Base-by-base conservation (phyloP, 2,888 invertebrate genomes). In the Hyposoter dolosus region DNA sequence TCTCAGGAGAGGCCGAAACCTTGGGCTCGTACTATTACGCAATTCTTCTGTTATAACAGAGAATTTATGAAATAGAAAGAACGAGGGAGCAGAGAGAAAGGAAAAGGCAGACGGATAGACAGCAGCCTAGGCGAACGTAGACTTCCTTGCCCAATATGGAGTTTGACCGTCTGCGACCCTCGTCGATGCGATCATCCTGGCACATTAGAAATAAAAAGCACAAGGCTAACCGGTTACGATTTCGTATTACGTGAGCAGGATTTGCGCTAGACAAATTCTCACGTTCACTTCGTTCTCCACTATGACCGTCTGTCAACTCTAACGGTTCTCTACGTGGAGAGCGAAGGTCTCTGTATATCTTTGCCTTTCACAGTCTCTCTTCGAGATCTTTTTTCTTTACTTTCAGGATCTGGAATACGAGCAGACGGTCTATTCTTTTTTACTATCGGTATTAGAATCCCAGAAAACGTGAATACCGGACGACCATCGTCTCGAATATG, bases 271-370 rank as follows among this genome's bases (percentile, higher is more conserved):
- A 86, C 81, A 86, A 87, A 87, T 85, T 74, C 74, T 65, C 79
- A 60, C 75, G 40, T 66, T 80, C 60, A 63, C 69, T 63, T 72
- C 66, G 78, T 77, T 84, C 78, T 56, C 56, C 56, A 74, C 79
- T 77, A 85, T 92, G 93, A 93, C 93, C 93, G 93, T 93, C 93
- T 93, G 91, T 88, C 90, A 93, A 92, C 92, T 92, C 92, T 93
- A 93, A 93, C 93, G 93, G 93, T 91, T 88, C 87, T 86, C 87
- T 85, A 83, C 79, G 65, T 60, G 68, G 74, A 81, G 83, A 84
- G 79, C 74, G 86, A 87, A 89, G 88, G 88, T 82, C 87, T 79
- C 43, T 15, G 10, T 1, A 35, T 17, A 50, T 43, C 53, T 72
- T 40, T 28, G 35, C 47, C 47, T 72, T 50, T 65, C 32, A 45